A percentile compares a stretch with the other conserved stretches of the same genome.
These are phyloP conservation scores for Myotis yumanensis DNA, from an alignment of 2,113 vertebrate genomes.

Conservation along the genomic window DNA sequence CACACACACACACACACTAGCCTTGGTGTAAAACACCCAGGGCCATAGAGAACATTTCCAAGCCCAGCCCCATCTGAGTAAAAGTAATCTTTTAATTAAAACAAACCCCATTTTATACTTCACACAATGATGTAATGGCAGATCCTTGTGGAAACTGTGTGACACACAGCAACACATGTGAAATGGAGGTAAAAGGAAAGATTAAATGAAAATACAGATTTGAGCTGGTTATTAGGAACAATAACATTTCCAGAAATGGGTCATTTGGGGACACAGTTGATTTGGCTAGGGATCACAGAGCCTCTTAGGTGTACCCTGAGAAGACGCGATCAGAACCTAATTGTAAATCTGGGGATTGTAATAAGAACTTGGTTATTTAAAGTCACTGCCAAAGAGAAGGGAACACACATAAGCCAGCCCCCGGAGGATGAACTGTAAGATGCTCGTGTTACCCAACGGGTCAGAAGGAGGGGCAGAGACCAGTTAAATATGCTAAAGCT, in stretches of 20 bases:
- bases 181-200: conserved; percentile 60
- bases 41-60: conserved; percentile 10
- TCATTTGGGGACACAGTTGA: conserved; percentile 54
- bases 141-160: conserved; percentile 57
- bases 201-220: conserved; percentile 68
- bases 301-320: conserved; percentile 58
- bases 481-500: conserved; percentile 24
- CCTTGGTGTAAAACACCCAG: conserved; percentile 25
- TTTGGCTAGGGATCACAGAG: conserved; percentile 51
- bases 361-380: conserved; percentile 61
- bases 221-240: conserved; percentile 54
- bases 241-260: conserved; percentile 48
- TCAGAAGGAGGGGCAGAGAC: background rate
- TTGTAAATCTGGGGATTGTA: conserved; percentile 52
- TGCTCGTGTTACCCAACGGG: background rate
- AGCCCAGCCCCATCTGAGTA: conserved; percentile 25
- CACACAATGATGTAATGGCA: background rate
- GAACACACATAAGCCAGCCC: conserved; percentile 9
- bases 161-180: background rate
- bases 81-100: conserved; percentile 69
- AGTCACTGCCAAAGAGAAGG: conserved; percentile 58
- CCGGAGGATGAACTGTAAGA: background rate
- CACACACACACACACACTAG: background rate
- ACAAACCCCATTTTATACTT: conserved; percentile 20
- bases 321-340: conserved; percentile 57